A percentile compares a stretch with the other conserved stretches of the same genome.
phyloP scores from a whole-genome alignment of 1,140 invertebrate genomes.

The Eumaeus atala region DNA sequence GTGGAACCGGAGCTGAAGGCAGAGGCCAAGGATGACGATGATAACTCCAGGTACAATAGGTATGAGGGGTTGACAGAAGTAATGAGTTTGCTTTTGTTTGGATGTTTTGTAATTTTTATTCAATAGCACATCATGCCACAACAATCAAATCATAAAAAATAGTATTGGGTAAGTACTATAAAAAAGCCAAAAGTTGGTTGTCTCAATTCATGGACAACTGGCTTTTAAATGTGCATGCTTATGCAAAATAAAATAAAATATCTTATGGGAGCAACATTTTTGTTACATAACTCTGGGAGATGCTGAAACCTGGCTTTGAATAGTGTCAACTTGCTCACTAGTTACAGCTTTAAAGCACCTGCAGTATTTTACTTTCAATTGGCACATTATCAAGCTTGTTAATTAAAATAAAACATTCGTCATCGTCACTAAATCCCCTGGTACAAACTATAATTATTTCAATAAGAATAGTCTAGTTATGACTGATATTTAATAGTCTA shows the following conservation, averaged over 20 bases:
- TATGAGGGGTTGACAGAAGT: slow-evolving; percentile 74
- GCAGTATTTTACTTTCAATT: background rate
- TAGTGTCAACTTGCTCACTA: background rate
- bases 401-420: no score
- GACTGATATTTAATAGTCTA: no score
- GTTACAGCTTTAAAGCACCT: background rate
- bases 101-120: slow-evolving; percentile 40
- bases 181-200: slow-evolving; percentile 11
- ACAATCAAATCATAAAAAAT: no score
- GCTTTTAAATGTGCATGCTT: no score
- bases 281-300: no score
- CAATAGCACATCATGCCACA: background rate
- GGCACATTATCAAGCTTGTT: background rate
- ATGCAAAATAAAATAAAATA: no score
- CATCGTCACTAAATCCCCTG: no score
- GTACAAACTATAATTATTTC: no score
- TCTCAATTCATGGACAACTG: no score
- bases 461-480: no score
- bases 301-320: background rate
- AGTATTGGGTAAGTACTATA: no score
- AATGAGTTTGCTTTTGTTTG: slow-evolving; percentile 58
- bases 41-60: slow-evolving; percentile 86
- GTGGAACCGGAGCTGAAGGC: slow-evolving; percentile 69
- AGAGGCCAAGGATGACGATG: slow-evolving; percentile 83
- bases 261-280: no score